Percentiles rank a stretch among this genome's conserved stretches.
Evolutionary conservation across 2,113 vertebrate species (phyloP).

Genomic region (Chionodraco myersi): DNA sequence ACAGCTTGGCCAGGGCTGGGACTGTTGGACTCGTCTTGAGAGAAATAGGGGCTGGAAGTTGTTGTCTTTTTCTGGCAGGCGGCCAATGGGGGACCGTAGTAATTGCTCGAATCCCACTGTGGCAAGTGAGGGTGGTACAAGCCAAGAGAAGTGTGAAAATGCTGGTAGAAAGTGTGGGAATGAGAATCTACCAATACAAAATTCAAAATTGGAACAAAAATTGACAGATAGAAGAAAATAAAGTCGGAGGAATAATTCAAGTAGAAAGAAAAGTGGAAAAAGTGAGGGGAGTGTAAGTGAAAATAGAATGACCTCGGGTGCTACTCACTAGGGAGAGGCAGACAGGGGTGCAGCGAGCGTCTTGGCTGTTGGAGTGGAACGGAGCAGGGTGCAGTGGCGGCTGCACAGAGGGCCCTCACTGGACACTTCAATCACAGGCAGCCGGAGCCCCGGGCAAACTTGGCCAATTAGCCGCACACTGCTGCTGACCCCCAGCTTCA

Average conservation of each 20-base stretch:
- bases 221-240: constrained; percentile 19
- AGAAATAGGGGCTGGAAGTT: constrained; percentile 64
- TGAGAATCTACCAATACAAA: constrained; percentile 34
- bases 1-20: constrained; percentile 35
- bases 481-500: constrained; percentile 82
- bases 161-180: constrained; percentile 39
- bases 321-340: constrained; percentile 72
- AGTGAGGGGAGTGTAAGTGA: constrained; percentile 40
- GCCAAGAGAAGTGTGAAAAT: constrained; percentile 62
- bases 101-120: constrained; percentile 77
- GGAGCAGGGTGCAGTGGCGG: constrained; percentile 66
- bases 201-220: background rate
- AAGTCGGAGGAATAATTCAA: constrained; percentile 16
- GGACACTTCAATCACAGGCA: constrained; percentile 82
- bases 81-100: constrained; percentile 69
- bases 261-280: constrained; percentile 18
- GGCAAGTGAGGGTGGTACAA: constrained; percentile 59
- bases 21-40: constrained; percentile 41
- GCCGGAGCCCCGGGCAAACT: constrained; percentile 77
- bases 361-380: constrained; percentile 73
- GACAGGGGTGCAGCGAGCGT: constrained; percentile 59
- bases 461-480: constrained; percentile 82
- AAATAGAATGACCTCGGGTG: constrained; percentile 58
- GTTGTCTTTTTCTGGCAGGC: constrained; percentile 58
- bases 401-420: constrained; percentile 65